Base-by-base conservation (phyloP, 2,888 invertebrate species). In the Tetanocera ferruginea region DNA sequence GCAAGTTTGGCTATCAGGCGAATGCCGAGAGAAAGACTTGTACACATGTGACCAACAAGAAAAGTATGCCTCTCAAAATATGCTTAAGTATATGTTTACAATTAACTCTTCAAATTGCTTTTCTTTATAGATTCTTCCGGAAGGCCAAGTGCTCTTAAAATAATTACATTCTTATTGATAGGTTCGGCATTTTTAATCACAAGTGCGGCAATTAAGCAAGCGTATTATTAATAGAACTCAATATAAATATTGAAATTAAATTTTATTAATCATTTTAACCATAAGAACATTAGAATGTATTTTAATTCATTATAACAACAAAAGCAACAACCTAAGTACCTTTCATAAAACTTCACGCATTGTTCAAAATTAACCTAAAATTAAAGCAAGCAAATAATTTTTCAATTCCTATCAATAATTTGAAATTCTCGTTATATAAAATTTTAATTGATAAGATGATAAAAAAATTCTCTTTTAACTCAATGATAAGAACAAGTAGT, bases 111-210 rank as follows among this genome's bases (percentile, higher is more conserved):
- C 17, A 17, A 57, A 62, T 74, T 60, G 11, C n/a, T 37, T 51
- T 23, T 9, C 25, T 5, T 84, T 84, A 5, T 81, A 90, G 90
- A 89, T 87, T 89, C 90, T 89, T 90, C 90, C 89, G 88, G 88
- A 83, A 88, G 89, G 83, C 90, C 90, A 84, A 89, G 89, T 86
- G 88, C 87, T 83, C 88, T 90, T 80, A 90, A 90, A 87, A 87
- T 90, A 81, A 88, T 90, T 79, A 90, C 90, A 79, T 88, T 89
- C 80, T 80, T 87, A 79, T 82, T 90, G 81, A 89, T 89, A 80
- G 89, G 89, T 76, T 87, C 89, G 76, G 90, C 90, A 80, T 87
- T 89, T 83, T 80, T 90, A 74, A 87, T 90, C 80, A 90, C 89
- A 80, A 88, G 88, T 83, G 89, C 90, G 78, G 90, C 90, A 77